Conservation (phyloP, 2,797 vertebrate genomes). For the Macropus fuliginosus region DNA sequence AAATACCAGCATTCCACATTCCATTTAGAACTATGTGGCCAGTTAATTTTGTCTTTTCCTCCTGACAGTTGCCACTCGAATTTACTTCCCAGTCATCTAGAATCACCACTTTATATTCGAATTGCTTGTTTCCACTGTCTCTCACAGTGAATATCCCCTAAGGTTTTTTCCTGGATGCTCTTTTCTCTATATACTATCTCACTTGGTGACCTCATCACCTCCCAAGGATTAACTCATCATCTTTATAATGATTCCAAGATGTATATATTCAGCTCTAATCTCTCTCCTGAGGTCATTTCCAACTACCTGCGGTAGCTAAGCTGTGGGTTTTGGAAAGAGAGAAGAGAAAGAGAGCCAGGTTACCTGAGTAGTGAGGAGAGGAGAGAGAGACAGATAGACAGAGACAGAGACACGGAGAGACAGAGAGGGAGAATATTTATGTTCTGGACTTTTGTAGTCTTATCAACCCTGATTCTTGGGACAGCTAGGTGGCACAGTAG, state of each 20-base stretch:
- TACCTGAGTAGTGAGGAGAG: too few relatives aligned
- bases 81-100: background rate
- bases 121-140: background rate
- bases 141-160: background rate
- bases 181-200: background rate
- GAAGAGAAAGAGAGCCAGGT: background rate
- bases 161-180: background rate
- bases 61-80: background rate
- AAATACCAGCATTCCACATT: background rate
- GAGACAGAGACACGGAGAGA: too few relatives aligned
- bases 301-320: background rate
- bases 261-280: background rate
- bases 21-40: background rate
- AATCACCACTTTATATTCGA: background rate
- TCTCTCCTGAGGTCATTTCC: background rate
- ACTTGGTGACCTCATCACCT: background rate
- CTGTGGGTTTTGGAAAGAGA: background rate
- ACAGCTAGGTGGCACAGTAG: background rate
- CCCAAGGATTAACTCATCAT: background rate
- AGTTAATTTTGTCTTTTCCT: background rate
- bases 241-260: slow-evolving; percentile 2
- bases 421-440: background rate
- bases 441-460: background rate
- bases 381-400: too few relatives aligned
- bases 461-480: background rate